Evolutionary conservation across 2,113 vertebrate species (phyloP).

Genomic region (Ovibos moschatus): DNA sequence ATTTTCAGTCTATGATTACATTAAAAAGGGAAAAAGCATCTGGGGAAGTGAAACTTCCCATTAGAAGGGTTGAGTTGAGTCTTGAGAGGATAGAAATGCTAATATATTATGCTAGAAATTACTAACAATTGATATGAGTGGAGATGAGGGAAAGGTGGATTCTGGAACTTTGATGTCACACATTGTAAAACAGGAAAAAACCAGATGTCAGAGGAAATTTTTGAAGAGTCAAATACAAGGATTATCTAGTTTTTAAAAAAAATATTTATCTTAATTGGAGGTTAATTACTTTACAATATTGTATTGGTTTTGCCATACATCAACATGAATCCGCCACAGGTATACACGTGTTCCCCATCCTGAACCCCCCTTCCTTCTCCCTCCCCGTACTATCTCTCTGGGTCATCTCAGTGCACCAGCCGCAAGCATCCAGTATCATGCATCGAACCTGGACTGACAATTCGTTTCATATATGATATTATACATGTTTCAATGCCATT

Average conservation of each 20-base stretch:
- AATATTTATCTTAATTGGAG: too few relatives aligned
- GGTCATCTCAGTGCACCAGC: too few relatives aligned
- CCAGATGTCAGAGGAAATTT: neutral
- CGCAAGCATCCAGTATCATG: too few relatives aligned
- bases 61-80: neutral
- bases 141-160: neutral
- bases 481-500: too few relatives aligned
- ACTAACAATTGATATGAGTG: neutral
- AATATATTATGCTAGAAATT: neutral
- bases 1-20: slow-evolving; percentile 16
- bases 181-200: neutral
- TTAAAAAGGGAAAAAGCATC: neutral
- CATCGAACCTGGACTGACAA: too few relatives aligned
- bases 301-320: too few relatives aligned
- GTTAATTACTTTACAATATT: too few relatives aligned
- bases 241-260: neutral
- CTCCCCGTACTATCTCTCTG: rapidly evolving
- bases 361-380: rapidly evolving
- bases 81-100: neutral
- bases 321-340: too few relatives aligned
- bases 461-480: too few relatives aligned
- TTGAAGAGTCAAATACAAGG: neutral
- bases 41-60: neutral
- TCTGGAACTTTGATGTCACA: neutral
- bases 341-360: too few relatives aligned